Evolutionary conservation across 2,888 invertebrate species (phyloP), one percentile per base, ranked within the genome.

Genomic region (Drosophila imparisetae): DNA sequence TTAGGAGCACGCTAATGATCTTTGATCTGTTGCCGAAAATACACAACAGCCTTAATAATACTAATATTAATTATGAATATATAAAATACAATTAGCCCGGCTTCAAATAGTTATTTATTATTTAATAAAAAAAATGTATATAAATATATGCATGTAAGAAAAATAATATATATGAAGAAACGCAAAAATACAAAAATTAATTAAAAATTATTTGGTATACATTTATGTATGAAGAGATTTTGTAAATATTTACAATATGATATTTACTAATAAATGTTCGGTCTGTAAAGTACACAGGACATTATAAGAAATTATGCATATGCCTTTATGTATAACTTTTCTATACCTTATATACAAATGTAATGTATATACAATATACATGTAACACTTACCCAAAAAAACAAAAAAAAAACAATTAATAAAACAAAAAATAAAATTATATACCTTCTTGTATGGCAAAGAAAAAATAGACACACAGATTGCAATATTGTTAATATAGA

Each of bases 71-170:
- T 32, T 54, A 61, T 54, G 48, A 36, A 61, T 57, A 63, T n/a
- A 42, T 53, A 57, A 53, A 73, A 72, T 50, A 59, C 57, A 73
- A 18, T 70, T 66, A 62, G 73, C 73, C 36, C 55, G 75, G 75
- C 75, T 81, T 81, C 76, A 75, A 60, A 72, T 75, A 84, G 72
- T 78, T 72, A 57, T 30, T 50, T 72, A 81, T 75, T 69, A 70
- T 65, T 72, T 69, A 70, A 63, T 15, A 13, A 7, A 7, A 15
- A 42, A n/a, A 4, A n/a, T 48, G 21, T 18, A 7, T 55, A 24
- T 29, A 52, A 68, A 10, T 24, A 27, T 42, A 54, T 10, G 42
- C 10, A 52, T 24, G 18, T n/a, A 15, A 27, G n/a, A 45, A 3
- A 48, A 42, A 45, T 18, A n/a, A 55, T 10, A 42, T 30, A 24